Evolutionary conservation across 2,888 invertebrate genomes (phyloP), one percentile per base, ranked within the genome.

Genomic region (Lumbricus terrestris): DNA sequence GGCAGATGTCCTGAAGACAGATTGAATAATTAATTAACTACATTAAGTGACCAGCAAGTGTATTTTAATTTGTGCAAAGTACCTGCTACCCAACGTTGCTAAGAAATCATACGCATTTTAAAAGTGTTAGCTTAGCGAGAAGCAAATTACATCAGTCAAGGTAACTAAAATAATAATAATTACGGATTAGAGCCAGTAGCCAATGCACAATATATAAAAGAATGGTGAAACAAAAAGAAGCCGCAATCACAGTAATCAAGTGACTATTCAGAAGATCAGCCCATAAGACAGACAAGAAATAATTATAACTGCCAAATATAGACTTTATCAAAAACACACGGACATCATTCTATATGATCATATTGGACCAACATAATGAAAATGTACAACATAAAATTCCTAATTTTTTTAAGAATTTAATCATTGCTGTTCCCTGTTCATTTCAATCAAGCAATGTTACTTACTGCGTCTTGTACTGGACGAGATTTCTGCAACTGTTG

Each of bases 401-500:
- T n/a, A 69, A 69, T n/a, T n/a, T 69, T 29, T 69, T 69, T 16
- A n/a, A 69, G 29, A 69, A 69, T n/a, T 69, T n/a, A 69, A 69
- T n/a, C n/a, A 69, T 11, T 29, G 8, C 29, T n/a, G 69, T 13
- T n/a, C 69, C 29, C 29, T 69, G 69, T n/a, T 69, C 69, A 16
- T n/a, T 29, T 29, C 69, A 69, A 69, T 69, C 8, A 69, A 6
- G 6, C 29, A 69, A 69, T 69, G n/a, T 69, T 69, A 0, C 69
- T 69, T 69, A 69, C 69, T 11, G 69, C n/a, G n/a, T 69, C 69
- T 69, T 69, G 69, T 29, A n/a, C n/a, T 69, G 69, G 69, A n/a
- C n/a, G 69, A 69, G 69, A 69, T 69, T n/a, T 69, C n/a, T 69
- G 69, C 69, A 69, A n/a, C 69, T 69, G 69, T 69, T 69, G 69